Conservation (phyloP, 2,113 vertebrate genomes). For the Ranitomeya variabilis region DNA sequence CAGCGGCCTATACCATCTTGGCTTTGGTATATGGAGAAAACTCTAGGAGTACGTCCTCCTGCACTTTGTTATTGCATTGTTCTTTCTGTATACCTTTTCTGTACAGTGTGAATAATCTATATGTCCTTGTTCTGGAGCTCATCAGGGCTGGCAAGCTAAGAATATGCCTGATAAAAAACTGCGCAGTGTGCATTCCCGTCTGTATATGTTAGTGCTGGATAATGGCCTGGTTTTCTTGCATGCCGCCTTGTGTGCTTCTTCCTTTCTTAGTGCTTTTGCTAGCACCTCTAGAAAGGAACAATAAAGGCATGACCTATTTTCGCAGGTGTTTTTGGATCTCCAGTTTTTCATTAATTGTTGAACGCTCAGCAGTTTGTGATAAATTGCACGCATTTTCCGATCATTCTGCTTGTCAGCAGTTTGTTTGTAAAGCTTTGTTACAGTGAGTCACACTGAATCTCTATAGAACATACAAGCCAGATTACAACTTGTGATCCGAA, state of each 20-base stretch:
- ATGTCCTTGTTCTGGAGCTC: neutral
- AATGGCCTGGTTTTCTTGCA: neutral
- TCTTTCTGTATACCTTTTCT: neutral
- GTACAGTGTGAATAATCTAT: neutral
- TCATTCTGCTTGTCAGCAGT: slow-evolving; percentile 11
- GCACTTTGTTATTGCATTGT: neutral
- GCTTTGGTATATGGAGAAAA: too few relatives aligned
- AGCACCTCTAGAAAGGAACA: neutral
- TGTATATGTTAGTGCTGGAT: neutral
- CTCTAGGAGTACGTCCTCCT: neutral
- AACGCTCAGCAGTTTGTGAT: slow-evolving; percentile 37
- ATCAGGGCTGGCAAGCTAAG: neutral
- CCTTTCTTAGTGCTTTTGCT: neutral
- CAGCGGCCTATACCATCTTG: too few relatives aligned
- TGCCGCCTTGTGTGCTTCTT: too few relatives aligned
- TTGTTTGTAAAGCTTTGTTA: slow-evolving; percentile 37
- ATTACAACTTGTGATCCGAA: slow-evolving; percentile 13
- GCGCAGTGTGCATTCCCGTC: neutral
- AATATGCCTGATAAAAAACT: neutral
- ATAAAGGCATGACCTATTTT: slow-evolving; percentile 8
- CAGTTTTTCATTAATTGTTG: slow-evolving; percentile 19
- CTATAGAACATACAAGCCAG: neutral
- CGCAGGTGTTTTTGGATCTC: slow-evolving; percentile 19
- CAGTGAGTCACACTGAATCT: neutral
- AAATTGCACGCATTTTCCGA: neutral